A percentile compares a stretch with the other conserved stretches of the same genome.
Evolutionary conservation across 2,888 invertebrate species (phyloP).

Genomic region (Melinaea marsaeus): DNA sequence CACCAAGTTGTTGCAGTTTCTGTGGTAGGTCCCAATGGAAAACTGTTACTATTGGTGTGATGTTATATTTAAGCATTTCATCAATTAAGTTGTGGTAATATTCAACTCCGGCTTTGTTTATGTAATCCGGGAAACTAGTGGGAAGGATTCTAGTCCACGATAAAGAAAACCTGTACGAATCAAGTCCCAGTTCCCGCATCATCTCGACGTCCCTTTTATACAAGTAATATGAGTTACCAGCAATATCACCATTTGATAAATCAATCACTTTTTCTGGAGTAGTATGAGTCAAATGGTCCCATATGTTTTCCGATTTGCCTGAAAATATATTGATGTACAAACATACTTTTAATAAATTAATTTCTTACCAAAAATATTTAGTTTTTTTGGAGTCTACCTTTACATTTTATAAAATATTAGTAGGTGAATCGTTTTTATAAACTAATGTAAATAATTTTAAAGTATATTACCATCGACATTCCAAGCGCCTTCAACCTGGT

Average conservation of each 20-base stretch:
- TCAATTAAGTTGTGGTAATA: constrained; percentile 85
- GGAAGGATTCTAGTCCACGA: constrained; percentile 84
- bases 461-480: constrained; percentile 57
- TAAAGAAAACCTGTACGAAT: constrained; percentile 78
- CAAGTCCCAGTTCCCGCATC: constrained; percentile 52
- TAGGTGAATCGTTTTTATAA: too few species aligned
- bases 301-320: constrained; percentile 77
- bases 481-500: constrained; percentile 76
- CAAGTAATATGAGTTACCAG: constrained; percentile 55
- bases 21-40: constrained; percentile 80
- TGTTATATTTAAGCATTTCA: constrained; percentile 75
- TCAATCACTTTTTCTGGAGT: constrained; percentile 27
- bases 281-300: constrained; percentile 62
- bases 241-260: constrained; percentile 74
- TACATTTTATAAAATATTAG: too few species aligned
- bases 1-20: constrained; percentile 49
- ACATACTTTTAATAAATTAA: too few species aligned
- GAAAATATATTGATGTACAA: background rate
- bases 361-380: too few species aligned
- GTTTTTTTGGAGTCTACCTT: too few species aligned
- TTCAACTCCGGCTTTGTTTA: constrained; percentile 80
- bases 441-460: background rate
- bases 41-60: constrained; percentile 79
- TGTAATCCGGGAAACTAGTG: constrained; percentile 72
- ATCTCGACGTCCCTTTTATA: constrained; percentile 71